Conservation (phyloP, 2,888 invertebrate genomes). For the Idaea dimidiata region DNA sequence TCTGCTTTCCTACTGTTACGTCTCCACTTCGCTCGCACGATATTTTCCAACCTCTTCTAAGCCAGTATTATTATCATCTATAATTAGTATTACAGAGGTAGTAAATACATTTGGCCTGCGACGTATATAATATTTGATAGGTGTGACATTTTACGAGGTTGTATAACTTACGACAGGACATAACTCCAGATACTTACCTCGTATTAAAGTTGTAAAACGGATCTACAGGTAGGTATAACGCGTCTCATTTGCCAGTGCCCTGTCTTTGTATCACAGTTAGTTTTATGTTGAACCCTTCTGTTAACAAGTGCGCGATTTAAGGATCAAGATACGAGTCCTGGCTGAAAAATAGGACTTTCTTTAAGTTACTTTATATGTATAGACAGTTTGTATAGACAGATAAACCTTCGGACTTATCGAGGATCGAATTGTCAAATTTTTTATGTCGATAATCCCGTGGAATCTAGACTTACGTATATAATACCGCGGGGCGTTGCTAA, state of each 20-base stretch:
- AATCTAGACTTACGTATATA: no score
- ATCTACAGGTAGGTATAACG: slow-evolving; percentile 24
- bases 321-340: background rate
- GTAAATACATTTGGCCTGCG: slow-evolving; percentile 35
- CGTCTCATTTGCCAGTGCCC: slow-evolving; percentile 41
- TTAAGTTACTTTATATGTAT: no score
- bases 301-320: background rate
- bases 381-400: no score
- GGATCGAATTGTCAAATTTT: no score
- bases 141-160: slow-evolving; percentile 46
- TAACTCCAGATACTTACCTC: slow-evolving; percentile 34
- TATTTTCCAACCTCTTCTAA: no score
- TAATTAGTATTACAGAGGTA: slow-evolving; percentile 34
- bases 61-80: slow-evolving; percentile 9
- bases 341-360: slow-evolving; percentile 1
- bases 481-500: no score
- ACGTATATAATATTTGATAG: slow-evolving; percentile 47
- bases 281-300: slow-evolving; percentile 10
- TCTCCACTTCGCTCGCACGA: no score
- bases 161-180: slow-evolving; percentile 41
- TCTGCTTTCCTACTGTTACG: no score
- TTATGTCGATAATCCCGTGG: no score
- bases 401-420: no score
- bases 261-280: slow-evolving; percentile 18
- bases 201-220: slow-evolving; percentile 54